Evolutionary conservation across 2,797 vertebrate species (phyloP), one percentile per base, ranked within the genome.

Genomic region (Dromococcyx pavoninus): DNA sequence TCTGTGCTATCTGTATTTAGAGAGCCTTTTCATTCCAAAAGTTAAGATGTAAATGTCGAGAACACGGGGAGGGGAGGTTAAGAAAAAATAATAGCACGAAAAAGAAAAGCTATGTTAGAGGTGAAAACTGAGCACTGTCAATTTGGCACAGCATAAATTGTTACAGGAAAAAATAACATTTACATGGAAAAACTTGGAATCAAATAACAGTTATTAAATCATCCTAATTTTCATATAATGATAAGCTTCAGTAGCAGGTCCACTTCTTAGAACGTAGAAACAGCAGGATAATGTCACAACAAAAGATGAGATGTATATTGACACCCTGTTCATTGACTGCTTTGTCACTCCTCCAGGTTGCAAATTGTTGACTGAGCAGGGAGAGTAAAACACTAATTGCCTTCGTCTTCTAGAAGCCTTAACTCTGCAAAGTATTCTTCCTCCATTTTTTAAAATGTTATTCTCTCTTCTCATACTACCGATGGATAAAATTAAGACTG

Each of bases 281-380:
- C 95, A 96, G 95, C 92, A 37, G 95, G 96, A 77, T 74, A 85
- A 78, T 85, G 81, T 61, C 41, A 89, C 88, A 94, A 77, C 88
- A 91, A 95, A 96, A 94, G 91, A 92, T 46, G 62, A 97, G 91
- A 90, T 78, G 56, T 74, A 58, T 88, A 88, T 97, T 97, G 94
- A 96, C 74, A 93, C 72, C 88, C 43, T 93, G 79, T 71, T 97
- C 84, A 92, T 8, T 94, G 93, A 89, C 88, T 95, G 79, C 56
- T 78, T 96, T 94, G 69, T 97, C 89, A 93, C 74, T 95, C 57
- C 86, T 94, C 65, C 53, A 66, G 94, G 86, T 57, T 88, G 70
- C 93, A 94, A 95, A 93, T 51, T 95, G 91, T 89, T 72, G 71
- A 82, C 86, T 73, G 35, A 85, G 43, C 23, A 64, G 44, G 16